Evolutionary conservation across 2,888 invertebrate genomes (phyloP).

Genomic region (Napeogenes inachia): DNA sequence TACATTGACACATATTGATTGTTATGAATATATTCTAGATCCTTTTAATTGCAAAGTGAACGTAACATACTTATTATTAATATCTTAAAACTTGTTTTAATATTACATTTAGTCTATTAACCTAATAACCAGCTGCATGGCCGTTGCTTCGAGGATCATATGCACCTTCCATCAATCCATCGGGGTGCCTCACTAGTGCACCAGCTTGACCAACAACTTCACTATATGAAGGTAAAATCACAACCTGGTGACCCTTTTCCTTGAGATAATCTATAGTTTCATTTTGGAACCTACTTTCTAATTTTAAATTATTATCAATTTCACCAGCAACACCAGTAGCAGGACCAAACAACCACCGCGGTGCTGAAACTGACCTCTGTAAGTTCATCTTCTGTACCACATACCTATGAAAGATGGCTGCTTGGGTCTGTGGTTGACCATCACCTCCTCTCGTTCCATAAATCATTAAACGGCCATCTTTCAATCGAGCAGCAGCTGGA

Average conservation of each 20-base stretch:
- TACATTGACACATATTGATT: background rate
- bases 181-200: constrained; percentile 53
- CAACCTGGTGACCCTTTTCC: constrained; percentile 51
- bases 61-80: no score
- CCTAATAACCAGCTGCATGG: constrained; percentile 60
- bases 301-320: constrained; percentile 38
- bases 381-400: constrained; percentile 54
- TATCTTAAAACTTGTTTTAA: no score
- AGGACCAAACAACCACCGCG: constrained; percentile 62
- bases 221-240: constrained; percentile 44
- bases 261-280: constrained; percentile 52
- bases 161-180: constrained; percentile 63
- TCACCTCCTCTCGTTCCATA: constrained; percentile 68
- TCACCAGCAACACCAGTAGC: constrained; percentile 38
- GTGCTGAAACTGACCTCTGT: constrained; percentile 50
- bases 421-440: constrained; percentile 66
- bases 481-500: constrained; percentile 57
- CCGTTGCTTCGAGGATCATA: constrained; percentile 62
- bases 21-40: background rate
- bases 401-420: constrained; percentile 66
- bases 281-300: constrained; percentile 56
- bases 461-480: constrained; percentile 61
- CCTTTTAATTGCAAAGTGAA: no score
- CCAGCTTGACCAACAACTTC: constrained; percentile 60
- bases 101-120: no score